Evolutionary conservation across 2,888 invertebrate genomes (phyloP).

Genomic region (Corbicula japonica): DNA sequence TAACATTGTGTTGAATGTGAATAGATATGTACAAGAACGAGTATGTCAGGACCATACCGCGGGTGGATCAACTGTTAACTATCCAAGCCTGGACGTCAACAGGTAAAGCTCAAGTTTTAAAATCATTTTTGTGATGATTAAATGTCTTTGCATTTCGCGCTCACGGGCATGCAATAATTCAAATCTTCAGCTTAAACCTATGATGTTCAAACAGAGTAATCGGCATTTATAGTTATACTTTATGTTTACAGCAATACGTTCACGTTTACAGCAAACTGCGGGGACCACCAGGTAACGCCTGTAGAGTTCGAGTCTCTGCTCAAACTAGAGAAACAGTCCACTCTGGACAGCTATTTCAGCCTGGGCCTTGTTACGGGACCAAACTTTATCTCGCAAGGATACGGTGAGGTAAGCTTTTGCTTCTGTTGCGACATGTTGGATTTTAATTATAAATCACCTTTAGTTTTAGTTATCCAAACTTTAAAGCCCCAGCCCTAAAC

Average conservation of each 20-base stretch:
- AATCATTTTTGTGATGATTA: no score
- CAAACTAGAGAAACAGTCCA: slow-evolving; percentile 8
- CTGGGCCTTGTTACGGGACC: slow-evolving; percentile 37
- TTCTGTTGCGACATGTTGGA: no score
- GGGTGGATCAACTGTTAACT: slow-evolving; percentile 24
- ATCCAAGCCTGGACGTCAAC: slow-evolving; percentile 34
- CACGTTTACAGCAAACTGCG: slow-evolving; percentile 47
- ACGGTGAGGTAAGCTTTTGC: slow-evolving; percentile 50
- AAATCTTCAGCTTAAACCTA: no score
- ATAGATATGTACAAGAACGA: slow-evolving; percentile 51
- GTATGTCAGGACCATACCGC: no score
- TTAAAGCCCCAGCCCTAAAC: no score
- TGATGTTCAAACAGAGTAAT: no score
- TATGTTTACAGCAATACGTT: slow-evolving; percentile 52
- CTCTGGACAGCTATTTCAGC: slow-evolving; percentile 43
- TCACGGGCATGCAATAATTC: no score
- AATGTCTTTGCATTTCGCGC: no score
- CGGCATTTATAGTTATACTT: no score
- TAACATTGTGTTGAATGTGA: slow-evolving; percentile 22
- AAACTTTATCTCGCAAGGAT: slow-evolving; percentile 19
- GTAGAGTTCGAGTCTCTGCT: slow-evolving; percentile 59
- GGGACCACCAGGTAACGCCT: slow-evolving; percentile 20
- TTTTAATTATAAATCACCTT: no score
- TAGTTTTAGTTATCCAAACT: no score
- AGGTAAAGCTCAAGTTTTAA: no score